Evolutionary conservation across 2,797 vertebrate genomes (phyloP).

Genomic region (Champsocephalus gunnari): DNA sequence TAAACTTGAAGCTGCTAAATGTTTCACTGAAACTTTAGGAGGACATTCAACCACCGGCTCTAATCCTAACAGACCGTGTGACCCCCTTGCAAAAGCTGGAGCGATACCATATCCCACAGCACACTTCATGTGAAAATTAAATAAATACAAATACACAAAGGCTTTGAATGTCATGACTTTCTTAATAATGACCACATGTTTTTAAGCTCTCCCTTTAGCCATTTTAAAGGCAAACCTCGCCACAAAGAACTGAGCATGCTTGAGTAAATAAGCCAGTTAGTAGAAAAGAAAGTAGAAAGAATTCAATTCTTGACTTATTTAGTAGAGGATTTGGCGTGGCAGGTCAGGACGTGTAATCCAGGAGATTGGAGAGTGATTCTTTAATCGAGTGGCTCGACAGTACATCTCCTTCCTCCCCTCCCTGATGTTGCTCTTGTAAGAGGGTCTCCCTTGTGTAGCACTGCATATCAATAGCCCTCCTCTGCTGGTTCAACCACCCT

Average conservation of each 20-base stretch:
- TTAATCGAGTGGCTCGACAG: slow-evolving; percentile 73
- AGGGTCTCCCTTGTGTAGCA: slow-evolving; percentile 58
- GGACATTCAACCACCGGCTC: slow-evolving; percentile 58
- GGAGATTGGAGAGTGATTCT: slow-evolving; percentile 78
- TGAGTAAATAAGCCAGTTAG: slow-evolving; percentile 79
- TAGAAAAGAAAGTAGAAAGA: slow-evolving; percentile 55
- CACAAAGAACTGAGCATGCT: slow-evolving; percentile 63
- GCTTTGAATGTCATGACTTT: slow-evolving; percentile 58
- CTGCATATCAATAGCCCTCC: slow-evolving; percentile 69
- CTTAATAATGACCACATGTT: slow-evolving; percentile 61
- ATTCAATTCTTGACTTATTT: slow-evolving; percentile 75
- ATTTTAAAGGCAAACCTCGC: slow-evolving; percentile 59
- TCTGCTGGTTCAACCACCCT: slow-evolving; percentile 16
- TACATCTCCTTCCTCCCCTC: slow-evolving; percentile 55
- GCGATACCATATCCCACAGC: slow-evolving; percentile 38
- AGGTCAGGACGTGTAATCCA: slow-evolving; percentile 79
- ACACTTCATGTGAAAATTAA: slow-evolving; percentile 49
- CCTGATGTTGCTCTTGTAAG: slow-evolving; percentile 46
- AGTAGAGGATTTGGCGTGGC: slow-evolving; percentile 74
- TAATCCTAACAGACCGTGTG: slow-evolving; percentile 69
- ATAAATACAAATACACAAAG: slow-evolving; percentile 6
- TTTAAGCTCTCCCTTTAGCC: slow-evolving; percentile 57
- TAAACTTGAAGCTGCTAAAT: slow-evolving; percentile 59
- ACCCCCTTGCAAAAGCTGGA: slow-evolving; percentile 41
- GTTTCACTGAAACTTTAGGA: slow-evolving; percentile 62